These are phyloP conservation scores for Chloroclystis v-ata DNA, from an alignment of 2,888 invertebrate species.

Conservation along the genomic window DNA sequence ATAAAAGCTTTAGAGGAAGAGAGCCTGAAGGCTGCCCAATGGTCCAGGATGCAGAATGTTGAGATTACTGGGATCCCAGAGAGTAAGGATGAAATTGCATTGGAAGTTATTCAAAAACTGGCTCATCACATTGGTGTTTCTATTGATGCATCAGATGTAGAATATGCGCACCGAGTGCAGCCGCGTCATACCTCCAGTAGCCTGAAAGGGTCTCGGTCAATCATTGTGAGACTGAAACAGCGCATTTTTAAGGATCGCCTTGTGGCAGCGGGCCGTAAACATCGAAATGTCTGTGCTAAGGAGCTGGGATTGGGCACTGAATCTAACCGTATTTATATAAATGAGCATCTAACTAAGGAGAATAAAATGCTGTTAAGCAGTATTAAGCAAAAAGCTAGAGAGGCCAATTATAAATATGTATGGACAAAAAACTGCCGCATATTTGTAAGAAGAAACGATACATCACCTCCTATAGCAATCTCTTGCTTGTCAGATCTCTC, in stretches of 20 bases:
- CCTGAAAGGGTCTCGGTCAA: background rate
- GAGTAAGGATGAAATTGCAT: background rate
- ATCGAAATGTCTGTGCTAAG: background rate
- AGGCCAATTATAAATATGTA: slow-evolving; percentile 4
- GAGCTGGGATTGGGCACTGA: background rate
- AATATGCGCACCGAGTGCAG: background rate
- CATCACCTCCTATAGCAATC: slow-evolving; percentile 6
- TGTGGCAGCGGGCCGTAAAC: background rate
- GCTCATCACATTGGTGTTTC: background rate
- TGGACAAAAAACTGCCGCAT: slow-evolving; percentile 19
- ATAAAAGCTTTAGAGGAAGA: background rate
- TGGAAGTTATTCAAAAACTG: background rate
- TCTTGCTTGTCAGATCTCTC: background rate
- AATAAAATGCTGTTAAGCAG: slow-evolving; percentile 3
- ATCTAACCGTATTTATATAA: background rate
- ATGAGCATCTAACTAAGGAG: slow-evolving; percentile 8
- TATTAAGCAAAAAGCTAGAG: slow-evolving; percentile 8
- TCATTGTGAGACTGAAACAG: background rate
- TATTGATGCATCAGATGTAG: background rate
- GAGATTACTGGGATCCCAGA: background rate
- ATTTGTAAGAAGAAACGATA: slow-evolving; percentile 9
- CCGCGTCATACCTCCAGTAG: background rate
- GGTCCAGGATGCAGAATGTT: background rate
- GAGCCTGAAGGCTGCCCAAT: background rate
- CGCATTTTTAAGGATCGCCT: background rate